These are phyloP conservation scores for Plutella xylostella DNA, from an alignment of 2,888 invertebrate genomes.

Conservation along the genomic window DNA sequence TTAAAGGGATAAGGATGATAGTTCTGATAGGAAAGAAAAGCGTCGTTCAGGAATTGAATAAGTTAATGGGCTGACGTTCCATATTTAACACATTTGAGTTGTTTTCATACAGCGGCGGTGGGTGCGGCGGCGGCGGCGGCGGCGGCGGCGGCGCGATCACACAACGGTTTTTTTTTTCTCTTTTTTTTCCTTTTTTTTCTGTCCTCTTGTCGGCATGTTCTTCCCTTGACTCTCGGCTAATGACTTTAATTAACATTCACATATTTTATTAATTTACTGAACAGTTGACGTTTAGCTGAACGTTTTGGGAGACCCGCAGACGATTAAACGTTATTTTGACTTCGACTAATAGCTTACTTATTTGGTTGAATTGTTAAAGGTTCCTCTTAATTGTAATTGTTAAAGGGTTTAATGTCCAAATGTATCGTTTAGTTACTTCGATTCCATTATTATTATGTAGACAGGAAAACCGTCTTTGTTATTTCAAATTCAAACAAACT, in stretches of 20 bases:
- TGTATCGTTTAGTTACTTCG: too few species aligned
- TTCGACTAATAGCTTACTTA: constrained; percentile 25
- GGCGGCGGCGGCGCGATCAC: constrained; percentile 50
- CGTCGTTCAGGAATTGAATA: constrained; percentile 62
- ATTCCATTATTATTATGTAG: too few species aligned
- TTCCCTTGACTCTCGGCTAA: constrained; percentile 50
- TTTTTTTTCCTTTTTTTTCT: constrained; percentile 40
- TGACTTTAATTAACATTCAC: constrained; percentile 63
- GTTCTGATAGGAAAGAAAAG: constrained; percentile 37
- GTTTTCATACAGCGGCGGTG: constrained; percentile 53
- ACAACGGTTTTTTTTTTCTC: too few species aligned
- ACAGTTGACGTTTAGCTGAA: constrained; percentile 34
- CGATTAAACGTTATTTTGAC: constrained; percentile 43
- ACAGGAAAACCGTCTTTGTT: too few species aligned
- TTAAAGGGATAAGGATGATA: constrained; percentile 53
- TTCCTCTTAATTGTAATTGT: too few species aligned
- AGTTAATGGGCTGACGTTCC: constrained; percentile 49
- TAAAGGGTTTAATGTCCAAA: too few species aligned
- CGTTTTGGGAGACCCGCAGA: constrained; percentile 32
- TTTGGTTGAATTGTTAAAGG: neutral
- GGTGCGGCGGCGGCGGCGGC: constrained; percentile 37
- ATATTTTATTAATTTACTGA: constrained; percentile 53
- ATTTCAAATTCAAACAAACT: too few species aligned
- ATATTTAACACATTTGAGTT: constrained; percentile 61
- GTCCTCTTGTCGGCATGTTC: constrained; percentile 39